Percentiles rank a stretch among this genome's conserved stretches.
phyloP scores from a whole-genome alignment of 2,888 invertebrate genomes.

The Apantesis nais region DNA sequence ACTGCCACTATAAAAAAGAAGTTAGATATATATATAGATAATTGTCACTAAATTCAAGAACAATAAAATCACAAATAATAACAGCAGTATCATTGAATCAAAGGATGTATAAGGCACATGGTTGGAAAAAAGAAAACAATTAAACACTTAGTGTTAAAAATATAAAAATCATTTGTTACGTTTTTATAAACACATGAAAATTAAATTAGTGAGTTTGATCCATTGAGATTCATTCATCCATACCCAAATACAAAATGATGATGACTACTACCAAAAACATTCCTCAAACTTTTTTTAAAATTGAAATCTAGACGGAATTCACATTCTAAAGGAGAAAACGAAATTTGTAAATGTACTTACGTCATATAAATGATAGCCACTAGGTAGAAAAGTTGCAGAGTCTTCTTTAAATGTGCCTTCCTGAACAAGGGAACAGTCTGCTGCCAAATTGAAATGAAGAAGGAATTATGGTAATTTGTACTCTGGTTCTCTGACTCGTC shows the following conservation, averaged over 20 bases:
- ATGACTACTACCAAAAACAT: neutral
- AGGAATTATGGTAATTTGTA: conserved; percentile 57
- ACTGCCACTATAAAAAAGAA: conserved; percentile 68
- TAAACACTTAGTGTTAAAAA: no score
- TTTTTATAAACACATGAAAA: neutral
- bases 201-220: neutral
- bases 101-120: no score
- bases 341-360: conserved; percentile 60
- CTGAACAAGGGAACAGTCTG: conserved; percentile 86
- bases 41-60: no score
- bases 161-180: no score
- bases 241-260: no score
- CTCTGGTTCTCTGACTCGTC: conserved; percentile 69
- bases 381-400: conserved; percentile 84
- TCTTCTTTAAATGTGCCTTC: conserved; percentile 81
- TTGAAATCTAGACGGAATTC: neutral
- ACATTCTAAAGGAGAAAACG: neutral
- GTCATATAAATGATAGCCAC: conserved; percentile 86
- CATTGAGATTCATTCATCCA: no score
- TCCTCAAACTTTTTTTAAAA: neutral
- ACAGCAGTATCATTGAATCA: no score
- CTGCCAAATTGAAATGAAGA: conserved; percentile 71
- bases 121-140: no score
- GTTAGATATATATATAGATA: no score
- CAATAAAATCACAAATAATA: no score